Percentiles rank a stretch among this genome's conserved stretches.
These are phyloP conservation scores for Reinhardtius hippoglossoides DNA, from an alignment of 2,113 vertebrate species.

Conservation along the genomic window DNA sequence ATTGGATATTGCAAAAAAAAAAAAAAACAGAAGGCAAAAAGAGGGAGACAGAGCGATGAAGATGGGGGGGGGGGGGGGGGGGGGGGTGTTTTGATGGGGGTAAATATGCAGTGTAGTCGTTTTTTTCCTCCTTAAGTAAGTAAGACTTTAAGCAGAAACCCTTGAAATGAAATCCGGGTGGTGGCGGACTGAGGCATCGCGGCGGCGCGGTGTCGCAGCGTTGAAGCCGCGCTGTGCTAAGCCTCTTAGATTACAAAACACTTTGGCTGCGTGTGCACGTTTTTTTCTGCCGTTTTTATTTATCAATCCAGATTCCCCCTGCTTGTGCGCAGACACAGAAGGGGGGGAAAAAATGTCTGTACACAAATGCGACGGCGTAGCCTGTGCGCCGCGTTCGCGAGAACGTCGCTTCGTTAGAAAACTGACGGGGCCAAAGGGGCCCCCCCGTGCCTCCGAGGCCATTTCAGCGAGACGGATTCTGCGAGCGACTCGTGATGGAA, in stretches of 20 bases:
- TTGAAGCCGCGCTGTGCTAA: slow-evolving; percentile 62
- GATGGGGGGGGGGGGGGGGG: background rate
- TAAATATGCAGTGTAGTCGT: slow-evolving; percentile 61
- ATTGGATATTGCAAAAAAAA: slow-evolving; percentile 57
- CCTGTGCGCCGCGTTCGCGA: too few relatives aligned
- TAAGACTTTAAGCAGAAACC: slow-evolving; percentile 66
- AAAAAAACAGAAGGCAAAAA: slow-evolving; percentile 4
- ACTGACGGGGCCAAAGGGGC: background rate
- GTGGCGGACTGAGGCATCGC: slow-evolving; percentile 41
- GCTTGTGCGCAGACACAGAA: too few relatives aligned
- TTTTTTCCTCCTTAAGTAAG: slow-evolving; percentile 47
- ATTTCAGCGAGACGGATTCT: too few relatives aligned
- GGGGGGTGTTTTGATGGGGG: slow-evolving; percentile 18
- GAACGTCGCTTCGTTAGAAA: background rate
- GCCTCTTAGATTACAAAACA: slow-evolving; percentile 71
- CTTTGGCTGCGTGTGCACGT: slow-evolving; percentile 57
- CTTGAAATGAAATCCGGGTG: slow-evolving; percentile 65
- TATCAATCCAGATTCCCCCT: slow-evolving; percentile 41
- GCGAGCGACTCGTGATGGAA: too few relatives aligned
- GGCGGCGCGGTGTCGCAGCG: slow-evolving; percentile 36
- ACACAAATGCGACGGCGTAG: slow-evolving; percentile 4
- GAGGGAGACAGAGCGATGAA: background rate
- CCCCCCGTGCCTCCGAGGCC: too few relatives aligned
- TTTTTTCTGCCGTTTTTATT: slow-evolving; percentile 65
- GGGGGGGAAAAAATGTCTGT: too few relatives aligned